Conservation (phyloP, 2,888 invertebrate species). For the Dynastes hyllus region DNA sequence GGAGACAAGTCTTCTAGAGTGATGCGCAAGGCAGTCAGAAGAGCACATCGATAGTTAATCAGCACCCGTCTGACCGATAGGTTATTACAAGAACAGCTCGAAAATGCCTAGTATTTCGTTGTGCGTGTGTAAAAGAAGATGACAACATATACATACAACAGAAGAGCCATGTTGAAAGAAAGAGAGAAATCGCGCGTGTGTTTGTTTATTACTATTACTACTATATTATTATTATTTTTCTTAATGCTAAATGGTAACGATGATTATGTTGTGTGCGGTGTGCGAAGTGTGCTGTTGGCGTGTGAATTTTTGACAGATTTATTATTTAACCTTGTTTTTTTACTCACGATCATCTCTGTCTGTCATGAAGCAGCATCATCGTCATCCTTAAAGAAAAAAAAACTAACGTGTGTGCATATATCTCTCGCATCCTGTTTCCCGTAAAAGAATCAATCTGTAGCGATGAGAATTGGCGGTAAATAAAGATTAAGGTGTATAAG, state of each 20-base stretch:
- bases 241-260: background rate
- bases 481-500: background rate
- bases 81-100: background rate
- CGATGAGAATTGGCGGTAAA: background rate
- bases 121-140: slow-evolving; percentile 21
- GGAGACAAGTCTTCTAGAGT: slow-evolving; percentile 63
- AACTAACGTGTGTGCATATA: background rate
- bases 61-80: background rate
- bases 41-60: slow-evolving; percentile 68
- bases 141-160: background rate
- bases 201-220: background rate
- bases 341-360: background rate
- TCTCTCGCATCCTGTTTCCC: slow-evolving; percentile 1
- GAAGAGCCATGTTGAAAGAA: background rate
- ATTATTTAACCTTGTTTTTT: slow-evolving; percentile 4
- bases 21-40: slow-evolving; percentile 72
- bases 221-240: background rate
- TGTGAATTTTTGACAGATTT: slow-evolving; percentile 13
- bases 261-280: slow-evolving; percentile 2
- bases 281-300: slow-evolving; percentile 5
- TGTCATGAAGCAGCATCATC: too few species aligned
- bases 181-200: background rate
- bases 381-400: background rate
- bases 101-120: slow-evolving; percentile 28
- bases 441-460: background rate